Evolutionary conservation across 2,797 vertebrate genomes (phyloP), one percentile per base, ranked within the genome.

Genomic region (Channallabes apus): DNA sequence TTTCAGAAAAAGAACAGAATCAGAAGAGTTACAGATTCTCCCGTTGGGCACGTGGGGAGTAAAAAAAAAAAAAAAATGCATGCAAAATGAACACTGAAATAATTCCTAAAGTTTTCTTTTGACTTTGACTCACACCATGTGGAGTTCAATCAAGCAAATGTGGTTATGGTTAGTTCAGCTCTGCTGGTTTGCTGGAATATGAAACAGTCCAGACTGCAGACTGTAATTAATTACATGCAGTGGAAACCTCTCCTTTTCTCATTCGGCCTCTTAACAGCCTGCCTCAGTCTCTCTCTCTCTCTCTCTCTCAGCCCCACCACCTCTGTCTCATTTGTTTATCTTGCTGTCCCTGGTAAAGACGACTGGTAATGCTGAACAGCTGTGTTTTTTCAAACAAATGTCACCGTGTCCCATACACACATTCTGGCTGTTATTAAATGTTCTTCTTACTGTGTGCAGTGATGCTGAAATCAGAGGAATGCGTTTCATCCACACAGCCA

Each of bases 361-460:
- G 64, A 86, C 64, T 87, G 1, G 76, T 67, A 65, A 86, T 83
- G 64, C 62, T 82, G 29, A 87, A 76, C 83, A 79, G 76, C 79
- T 54, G 78, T 80, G 84, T 62, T 76, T 71, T 27, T 83, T 79
- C 29, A 77, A 88, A 86, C 35, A 88, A 85, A 67, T 84, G 76
- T 82, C 85, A 62, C 32, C 77, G 84, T 32, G 18, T 51, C 3
- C 32, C 9, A 46, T 80, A 62, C 12, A 46, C 24, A 64, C 59
- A 80, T 80, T 80, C 24, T 80, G 59, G 59, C 77, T 64, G 58
- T 80, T 62, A 79, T 41, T 62, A 80, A 80, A 35, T 46, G 27
- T 76, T 76, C 5, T 73, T 12, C 46, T 27, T 51, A n/a, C n/a
- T 54, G 2, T 56, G 24, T n/a, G 61, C 35, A 78, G 75, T 56